These are phyloP conservation scores for Leiothrix lutea DNA, from an alignment of 2,113 vertebrate species.

Conservation along the genomic window DNA sequence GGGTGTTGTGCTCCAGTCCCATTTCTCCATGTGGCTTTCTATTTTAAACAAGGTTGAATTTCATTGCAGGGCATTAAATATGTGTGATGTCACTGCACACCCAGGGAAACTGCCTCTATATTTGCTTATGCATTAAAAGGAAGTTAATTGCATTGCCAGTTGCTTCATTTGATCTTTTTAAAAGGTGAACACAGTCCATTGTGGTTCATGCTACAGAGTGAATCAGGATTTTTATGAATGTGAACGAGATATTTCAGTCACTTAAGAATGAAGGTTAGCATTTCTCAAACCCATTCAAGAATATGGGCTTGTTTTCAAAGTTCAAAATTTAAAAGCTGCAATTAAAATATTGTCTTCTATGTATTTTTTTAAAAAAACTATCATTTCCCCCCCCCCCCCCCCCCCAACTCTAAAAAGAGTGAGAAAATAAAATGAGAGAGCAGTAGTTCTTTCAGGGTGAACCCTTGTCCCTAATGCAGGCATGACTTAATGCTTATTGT, in stretches of 20 bases:
- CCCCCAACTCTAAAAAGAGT: neutral
- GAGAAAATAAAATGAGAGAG: neutral
- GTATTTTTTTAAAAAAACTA: neutral
- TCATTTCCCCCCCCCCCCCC: too few species aligned
- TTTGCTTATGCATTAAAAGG: neutral
- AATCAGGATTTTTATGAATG: neutral
- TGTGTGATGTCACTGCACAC: neutral
- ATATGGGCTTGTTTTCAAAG: neutral
- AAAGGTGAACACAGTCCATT: neutral
- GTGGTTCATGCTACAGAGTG: neutral
- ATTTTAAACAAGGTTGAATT: neutral
- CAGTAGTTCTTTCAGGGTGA: neutral
- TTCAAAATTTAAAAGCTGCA: neutral
- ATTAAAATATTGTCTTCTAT: neutral
- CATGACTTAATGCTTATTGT: neutral
- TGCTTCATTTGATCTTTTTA: neutral
- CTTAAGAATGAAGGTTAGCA: neutral
- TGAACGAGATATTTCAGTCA: neutral
- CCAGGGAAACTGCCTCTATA: neutral
- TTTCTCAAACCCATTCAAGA: neutral
- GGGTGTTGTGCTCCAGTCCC: neutral
- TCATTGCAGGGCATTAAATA: neutral
- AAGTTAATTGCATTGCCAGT: neutral
- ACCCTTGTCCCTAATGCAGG: neutral
- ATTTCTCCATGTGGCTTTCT: neutral